These are phyloP conservation scores for Coelinius sp. DNA, from an alignment of 2,888 invertebrate genomes.

Conservation along the genomic window DNA sequence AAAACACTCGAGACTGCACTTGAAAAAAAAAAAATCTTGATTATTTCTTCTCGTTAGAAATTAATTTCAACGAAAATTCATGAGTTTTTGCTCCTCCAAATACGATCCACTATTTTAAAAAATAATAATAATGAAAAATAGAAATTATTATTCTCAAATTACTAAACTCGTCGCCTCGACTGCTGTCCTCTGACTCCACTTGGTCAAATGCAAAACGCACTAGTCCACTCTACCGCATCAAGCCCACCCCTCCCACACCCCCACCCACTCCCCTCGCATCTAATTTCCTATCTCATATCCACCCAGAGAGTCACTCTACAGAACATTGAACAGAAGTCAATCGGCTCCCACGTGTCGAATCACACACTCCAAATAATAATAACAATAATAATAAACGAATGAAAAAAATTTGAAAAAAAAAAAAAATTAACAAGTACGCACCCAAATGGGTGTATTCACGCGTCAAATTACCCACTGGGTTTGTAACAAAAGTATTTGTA, in stretches of 20 bases:
- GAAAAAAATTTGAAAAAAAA: not conserved
- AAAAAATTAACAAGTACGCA: not conserved
- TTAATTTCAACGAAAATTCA: not conserved
- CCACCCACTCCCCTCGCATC: not conserved
- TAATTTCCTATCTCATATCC: constrained; percentile 20
- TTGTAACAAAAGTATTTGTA: not conserved
- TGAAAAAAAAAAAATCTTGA: not conserved
- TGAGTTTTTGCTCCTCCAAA: not conserved
- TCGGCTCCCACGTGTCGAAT: constrained; percentile 15
- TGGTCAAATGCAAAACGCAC: constrained; percentile 20
- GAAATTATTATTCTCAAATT: not conserved
- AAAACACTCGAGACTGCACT: not conserved
- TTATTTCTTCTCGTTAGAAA: not conserved
- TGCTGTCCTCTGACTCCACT: constrained; percentile 2
- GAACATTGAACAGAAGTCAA: constrained; percentile 2
- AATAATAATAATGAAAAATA: not conserved
- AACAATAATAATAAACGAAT: not conserved
- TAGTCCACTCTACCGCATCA: constrained; percentile 11
- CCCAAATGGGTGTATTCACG: constrained; percentile 15
- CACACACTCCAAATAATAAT: constrained; percentile 6
- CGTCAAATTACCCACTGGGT: constrained; percentile 15
- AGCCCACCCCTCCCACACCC: not conserved
- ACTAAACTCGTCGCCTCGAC: not conserved
- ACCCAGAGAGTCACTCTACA: not conserved
- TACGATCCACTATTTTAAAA: not conserved